A percentile compares a stretch with the other conserved stretches of the same genome.
Conservation (phyloP, 2,888 invertebrate genomes). For the Eupithecia subfuscata region DNA sequence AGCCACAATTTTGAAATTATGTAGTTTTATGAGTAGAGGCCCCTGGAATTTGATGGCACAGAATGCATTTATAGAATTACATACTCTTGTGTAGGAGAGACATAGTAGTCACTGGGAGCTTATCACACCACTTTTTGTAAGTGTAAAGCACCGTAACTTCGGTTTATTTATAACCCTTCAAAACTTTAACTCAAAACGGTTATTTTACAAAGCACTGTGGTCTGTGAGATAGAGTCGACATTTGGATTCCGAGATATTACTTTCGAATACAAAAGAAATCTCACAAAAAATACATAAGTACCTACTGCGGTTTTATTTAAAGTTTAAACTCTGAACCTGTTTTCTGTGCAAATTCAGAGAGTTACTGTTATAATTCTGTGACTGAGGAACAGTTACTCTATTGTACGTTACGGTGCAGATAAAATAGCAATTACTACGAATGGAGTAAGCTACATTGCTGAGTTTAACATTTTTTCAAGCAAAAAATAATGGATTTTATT, state of each 20-base stretch:
- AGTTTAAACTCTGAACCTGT: not conserved
- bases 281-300: not conserved
- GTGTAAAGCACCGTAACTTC: too few species aligned
- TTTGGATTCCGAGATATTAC: not conserved
- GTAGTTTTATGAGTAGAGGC: too few species aligned
- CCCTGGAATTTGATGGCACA: too few species aligned
- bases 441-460: constrained; percentile 6
- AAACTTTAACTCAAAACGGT: too few species aligned
- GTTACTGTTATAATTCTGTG: constrained; percentile 24
- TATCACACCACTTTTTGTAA: too few species aligned
- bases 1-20: too few species aligned
- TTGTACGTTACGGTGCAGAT: constrained; percentile 33
- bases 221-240: not conserved
- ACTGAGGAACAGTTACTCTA: constrained; percentile 35
- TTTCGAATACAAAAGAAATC: not conserved
- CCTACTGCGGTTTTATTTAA: not conserved
- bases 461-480: not conserved
- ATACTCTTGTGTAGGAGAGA: too few species aligned
- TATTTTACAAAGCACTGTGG: too few species aligned
- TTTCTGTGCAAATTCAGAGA: constrained; percentile 15
- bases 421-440: constrained; percentile 29
- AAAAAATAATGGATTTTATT: not conserved
- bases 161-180: too few species aligned
- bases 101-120: too few species aligned
- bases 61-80: too few species aligned